Percentiles rank a stretch among this genome's conserved stretches.
Conservation (phyloP, 2,113 vertebrate genomes). For the Poeciliopsis retropinna region DNA sequence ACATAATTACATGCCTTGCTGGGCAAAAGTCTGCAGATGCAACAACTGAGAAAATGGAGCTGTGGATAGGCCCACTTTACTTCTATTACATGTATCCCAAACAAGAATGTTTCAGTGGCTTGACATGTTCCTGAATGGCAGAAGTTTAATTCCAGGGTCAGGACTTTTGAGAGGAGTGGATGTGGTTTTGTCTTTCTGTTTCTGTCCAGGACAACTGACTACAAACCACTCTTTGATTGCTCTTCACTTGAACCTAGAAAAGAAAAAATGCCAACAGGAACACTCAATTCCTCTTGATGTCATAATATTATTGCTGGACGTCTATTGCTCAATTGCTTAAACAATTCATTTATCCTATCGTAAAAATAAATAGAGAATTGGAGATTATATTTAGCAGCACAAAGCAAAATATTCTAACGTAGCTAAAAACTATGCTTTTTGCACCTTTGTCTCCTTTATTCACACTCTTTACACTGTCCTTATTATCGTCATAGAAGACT, state of each 20-base stretch:
- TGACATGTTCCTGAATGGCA: conserved; percentile 63
- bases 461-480: neutral
- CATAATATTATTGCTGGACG: conserved; percentile 9
- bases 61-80: conserved; percentile 72
- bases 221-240: conserved; percentile 63
- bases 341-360: conserved; percentile 9
- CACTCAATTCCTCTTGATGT: conserved; percentile 31
- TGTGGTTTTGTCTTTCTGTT: conserved; percentile 37
- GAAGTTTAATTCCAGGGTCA: conserved; percentile 67
- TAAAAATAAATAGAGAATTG: conserved; percentile 1
- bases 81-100: conserved; percentile 72
- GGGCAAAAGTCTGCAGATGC: conserved; percentile 53
- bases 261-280: conserved; percentile 18
- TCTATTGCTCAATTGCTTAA: neutral
- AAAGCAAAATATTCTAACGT: neutral
- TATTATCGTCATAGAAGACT: conserved; percentile 14
- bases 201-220: conserved; percentile 45
- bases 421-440: conserved; percentile 16
- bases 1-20: conserved; percentile 62
- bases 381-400: conserved; percentile 5
- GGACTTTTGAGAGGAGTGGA: conserved; percentile 62
- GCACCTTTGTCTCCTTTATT: conserved; percentile 15
- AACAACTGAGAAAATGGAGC: conserved; percentile 57
- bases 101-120: conserved; percentile 72
- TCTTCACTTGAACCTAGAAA: conserved; percentile 36